These are phyloP conservation scores for Cygnus buccinator DNA, from an alignment of 2,113 vertebrate species.

Conservation along the genomic window DNA sequence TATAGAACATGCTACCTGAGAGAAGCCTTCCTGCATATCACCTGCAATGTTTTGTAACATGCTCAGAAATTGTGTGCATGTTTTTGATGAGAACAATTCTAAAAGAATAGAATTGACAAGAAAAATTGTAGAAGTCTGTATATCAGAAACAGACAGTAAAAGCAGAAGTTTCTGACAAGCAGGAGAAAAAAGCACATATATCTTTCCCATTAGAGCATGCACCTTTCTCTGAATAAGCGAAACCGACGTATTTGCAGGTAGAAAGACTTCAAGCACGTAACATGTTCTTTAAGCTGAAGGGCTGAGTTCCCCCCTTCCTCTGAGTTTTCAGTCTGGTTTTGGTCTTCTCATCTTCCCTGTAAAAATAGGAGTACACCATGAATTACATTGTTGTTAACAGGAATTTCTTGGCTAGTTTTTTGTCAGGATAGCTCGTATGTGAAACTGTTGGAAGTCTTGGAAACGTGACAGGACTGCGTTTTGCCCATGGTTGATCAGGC, in stretches of 20 bases:
- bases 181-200: neutral
- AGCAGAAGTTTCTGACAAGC: neutral
- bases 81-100: neutral
- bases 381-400: neutral
- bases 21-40: neutral
- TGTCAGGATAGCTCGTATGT: neutral
- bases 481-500: neutral
- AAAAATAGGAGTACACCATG: neutral
- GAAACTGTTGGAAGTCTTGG: neutral
- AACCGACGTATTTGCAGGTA: neutral
- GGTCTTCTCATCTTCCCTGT: neutral
- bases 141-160: neutral
- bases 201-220: neutral
- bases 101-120: neutral
- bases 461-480: neutral
- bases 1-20: neutral
- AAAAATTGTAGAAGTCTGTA: neutral
- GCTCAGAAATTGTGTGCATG: neutral
- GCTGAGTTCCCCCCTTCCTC: neutral
- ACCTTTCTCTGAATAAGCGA: neutral
- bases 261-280: neutral
- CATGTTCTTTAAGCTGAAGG: neutral
- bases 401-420: neutral
- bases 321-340: neutral
- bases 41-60: neutral